These are phyloP conservation scores for Dysdera silvatica DNA, from an alignment of 1,140 invertebrate genomes.

Conservation along the genomic window DNA sequence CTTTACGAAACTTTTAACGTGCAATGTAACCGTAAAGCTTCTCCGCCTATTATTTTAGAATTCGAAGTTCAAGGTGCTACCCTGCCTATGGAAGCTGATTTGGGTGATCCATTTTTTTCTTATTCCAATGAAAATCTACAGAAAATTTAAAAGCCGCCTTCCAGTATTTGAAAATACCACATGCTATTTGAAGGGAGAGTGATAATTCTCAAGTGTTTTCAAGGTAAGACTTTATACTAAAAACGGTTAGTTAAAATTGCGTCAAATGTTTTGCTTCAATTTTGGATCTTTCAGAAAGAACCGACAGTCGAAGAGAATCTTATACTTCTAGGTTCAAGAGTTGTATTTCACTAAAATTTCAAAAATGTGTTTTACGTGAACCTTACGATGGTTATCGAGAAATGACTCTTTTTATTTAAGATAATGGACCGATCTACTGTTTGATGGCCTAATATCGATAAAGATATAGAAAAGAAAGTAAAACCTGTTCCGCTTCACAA, in stretches of 20 bases:
- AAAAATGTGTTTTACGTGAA: conserved; percentile 30
- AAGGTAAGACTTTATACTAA: conserved; percentile 22
- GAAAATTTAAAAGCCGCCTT: too few species aligned
- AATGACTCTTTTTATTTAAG: conserved; percentile 40
- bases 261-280: not conserved
- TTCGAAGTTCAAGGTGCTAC: not conserved
- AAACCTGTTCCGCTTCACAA: conserved; percentile 33
- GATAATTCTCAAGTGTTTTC: conserved; percentile 11
- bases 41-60: too few species aligned
- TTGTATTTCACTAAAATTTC: conserved; percentile 34
- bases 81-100: not conserved
- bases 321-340: conserved; percentile 8
- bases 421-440: conserved; percentile 33
- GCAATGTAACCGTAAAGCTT: conserved; percentile 37
- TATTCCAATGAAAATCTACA: too few species aligned
- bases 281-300: conserved; percentile 13
- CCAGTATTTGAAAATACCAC: conserved; percentile 1
- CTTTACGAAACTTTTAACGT: conserved; percentile 32
- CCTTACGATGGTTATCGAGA: conserved; percentile 37
- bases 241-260: conserved; percentile 29
- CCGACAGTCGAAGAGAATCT: not conserved
- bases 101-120: too few species aligned
- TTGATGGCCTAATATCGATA: conserved; percentile 40
- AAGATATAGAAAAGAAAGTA: conserved; percentile 35
- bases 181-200: conserved; percentile 8